Evolutionary conservation across 2,797 vertebrate species (phyloP).

Genomic region (Sciurus carolinensis): DNA sequence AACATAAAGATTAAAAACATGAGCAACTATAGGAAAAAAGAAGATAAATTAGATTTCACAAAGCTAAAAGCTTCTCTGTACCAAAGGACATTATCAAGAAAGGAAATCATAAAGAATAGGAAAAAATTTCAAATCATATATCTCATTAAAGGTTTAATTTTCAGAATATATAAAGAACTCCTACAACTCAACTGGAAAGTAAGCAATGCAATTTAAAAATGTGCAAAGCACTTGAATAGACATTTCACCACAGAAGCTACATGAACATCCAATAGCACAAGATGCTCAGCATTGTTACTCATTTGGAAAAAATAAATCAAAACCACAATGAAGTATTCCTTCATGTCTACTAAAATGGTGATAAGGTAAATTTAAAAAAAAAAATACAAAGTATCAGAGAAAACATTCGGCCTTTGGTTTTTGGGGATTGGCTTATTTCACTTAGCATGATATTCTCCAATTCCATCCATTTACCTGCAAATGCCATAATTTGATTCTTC

Average conservation of each 20-base stretch:
- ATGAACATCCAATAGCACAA: neutral
- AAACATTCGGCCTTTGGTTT: too few species aligned
- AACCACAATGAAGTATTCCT: neutral
- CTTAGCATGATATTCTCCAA: too few species aligned
- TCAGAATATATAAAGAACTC: neutral
- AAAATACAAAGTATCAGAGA: too few species aligned
- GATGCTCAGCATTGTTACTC: neutral
- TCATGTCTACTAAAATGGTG: neutral
- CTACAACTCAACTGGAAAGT: neutral
- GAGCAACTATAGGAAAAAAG: neutral
- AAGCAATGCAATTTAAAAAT: neutral
- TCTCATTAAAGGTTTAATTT: neutral
- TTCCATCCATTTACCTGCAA: too few species aligned
- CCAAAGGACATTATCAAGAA: neutral
- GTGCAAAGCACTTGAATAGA: neutral
- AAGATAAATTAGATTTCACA: neutral
- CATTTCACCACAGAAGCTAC: neutral
- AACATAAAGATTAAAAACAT: slow-evolving; percentile 16
- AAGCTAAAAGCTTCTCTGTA: neutral
- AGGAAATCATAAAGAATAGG: neutral
- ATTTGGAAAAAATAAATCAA: slow-evolving; percentile 24
- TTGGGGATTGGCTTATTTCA: too few species aligned
- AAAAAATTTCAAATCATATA: neutral
- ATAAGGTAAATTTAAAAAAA: neutral
- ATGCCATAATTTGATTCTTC: too few species aligned